Conservation (phyloP, 2,888 invertebrate genomes). For the Tinea trinotella region DNA sequence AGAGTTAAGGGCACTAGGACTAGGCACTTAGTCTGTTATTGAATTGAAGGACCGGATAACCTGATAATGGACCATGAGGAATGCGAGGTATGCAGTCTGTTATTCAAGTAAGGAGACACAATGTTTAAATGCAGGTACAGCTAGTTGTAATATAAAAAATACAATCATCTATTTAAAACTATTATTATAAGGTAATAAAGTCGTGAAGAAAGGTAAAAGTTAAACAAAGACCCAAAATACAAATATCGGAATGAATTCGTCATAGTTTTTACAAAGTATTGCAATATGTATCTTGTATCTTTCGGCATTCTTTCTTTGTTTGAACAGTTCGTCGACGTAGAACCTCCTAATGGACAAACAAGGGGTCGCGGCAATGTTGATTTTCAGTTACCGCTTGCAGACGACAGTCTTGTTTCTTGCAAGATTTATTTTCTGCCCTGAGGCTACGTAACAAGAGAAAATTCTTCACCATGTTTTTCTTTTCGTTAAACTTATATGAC, state of each 20-base stretch:
- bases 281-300: constrained; percentile 26
- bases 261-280: constrained; percentile 6
- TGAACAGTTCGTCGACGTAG: constrained; percentile 45
- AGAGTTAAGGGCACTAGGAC: too few species aligned
- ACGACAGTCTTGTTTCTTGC: constrained; percentile 50
- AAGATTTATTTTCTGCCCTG: constrained; percentile 52
- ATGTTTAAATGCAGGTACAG: too few species aligned
- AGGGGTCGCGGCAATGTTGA: constrained; percentile 57
- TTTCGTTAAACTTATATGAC: constrained; percentile 24
- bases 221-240: too few species aligned
- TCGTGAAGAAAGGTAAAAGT: too few species aligned
- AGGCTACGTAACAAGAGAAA: constrained; percentile 24
- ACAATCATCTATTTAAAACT: too few species aligned
- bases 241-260: neutral
- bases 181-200: too few species aligned
- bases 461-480: constrained; percentile 25
- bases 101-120: too few species aligned
- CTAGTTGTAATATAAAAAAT: too few species aligned
- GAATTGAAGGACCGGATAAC: too few species aligned
- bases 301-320: constrained; percentile 34
- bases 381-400: constrained; percentile 56
- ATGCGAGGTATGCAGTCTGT: too few species aligned
- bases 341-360: constrained; percentile 66
- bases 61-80: too few species aligned
- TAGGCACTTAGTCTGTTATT: too few species aligned